A percentile compares a stretch with the other conserved stretches of the same genome.
These are phyloP conservation scores for Calephelis perditalis DNA, from an alignment of 2,888 invertebrate genomes.

Conservation along the genomic window DNA sequence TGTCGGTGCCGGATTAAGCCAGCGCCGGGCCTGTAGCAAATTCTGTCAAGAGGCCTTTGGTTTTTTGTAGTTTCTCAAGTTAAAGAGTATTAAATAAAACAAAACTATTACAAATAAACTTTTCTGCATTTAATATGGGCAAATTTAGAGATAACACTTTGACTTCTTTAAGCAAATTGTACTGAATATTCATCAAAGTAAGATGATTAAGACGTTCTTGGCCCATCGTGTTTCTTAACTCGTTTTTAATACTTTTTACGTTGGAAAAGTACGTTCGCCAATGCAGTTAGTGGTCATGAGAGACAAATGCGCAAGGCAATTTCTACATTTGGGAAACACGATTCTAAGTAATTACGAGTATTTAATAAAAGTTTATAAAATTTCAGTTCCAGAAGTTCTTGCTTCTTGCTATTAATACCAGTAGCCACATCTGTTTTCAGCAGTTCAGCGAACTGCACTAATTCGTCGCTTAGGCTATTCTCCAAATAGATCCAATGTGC, in stretches of 20 bases:
- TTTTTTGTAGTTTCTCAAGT: neutral
- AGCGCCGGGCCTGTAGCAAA: neutral
- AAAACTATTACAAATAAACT: neutral
- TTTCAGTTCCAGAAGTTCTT: neutral
- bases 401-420: too few relatives aligned
- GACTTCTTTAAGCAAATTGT: neutral
- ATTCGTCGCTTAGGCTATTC: too few relatives aligned
- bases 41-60: neutral
- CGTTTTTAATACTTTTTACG: too few relatives aligned
- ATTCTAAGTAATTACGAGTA: neutral
- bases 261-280: too few relatives aligned
- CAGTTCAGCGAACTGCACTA: too few relatives aligned
- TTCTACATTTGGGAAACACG: neutral
- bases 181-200: neutral
- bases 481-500: too few relatives aligned
- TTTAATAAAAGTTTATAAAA: neutral
- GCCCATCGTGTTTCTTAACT: neutral
- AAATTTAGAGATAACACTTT: constrained; percentile 9
- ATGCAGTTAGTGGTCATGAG: too few relatives aligned
- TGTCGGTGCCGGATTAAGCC: neutral
- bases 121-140: constrained; percentile 2
- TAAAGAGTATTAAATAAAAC: too few relatives aligned
- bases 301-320: neutral
- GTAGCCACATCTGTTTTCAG: too few relatives aligned
- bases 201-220: neutral